Base-by-base conservation (phyloP, 2,113 vertebrate genomes). In the Sphaerodactylus townsendi region DNA sequence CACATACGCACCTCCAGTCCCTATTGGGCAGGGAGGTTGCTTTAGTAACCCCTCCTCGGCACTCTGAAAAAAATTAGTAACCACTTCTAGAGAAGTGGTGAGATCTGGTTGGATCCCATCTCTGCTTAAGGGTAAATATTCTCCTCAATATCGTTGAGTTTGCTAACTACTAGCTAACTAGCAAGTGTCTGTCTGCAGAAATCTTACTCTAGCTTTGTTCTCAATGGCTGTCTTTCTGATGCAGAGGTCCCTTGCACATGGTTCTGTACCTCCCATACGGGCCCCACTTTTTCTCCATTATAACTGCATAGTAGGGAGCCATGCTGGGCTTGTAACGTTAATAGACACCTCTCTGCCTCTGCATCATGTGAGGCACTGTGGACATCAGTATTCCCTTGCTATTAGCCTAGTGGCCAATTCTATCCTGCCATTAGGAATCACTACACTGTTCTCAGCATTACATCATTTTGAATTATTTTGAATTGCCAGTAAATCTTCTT, bases 401-500 rank as follows among this genome's bases (percentile, higher is more conserved):
- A 37, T 19, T 50, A 33, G 44, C 33, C 72, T n/a, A 56, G 21
- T 33, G 65, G 48, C 35, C 73, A 56, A 39, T 56, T 56, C 64
- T 35, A 33, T 33, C 68, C 46, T 41, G 64, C 73, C 50, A 68
- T 56, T 56, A 56, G 64, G 46, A 77, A 53, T 13, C 28, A 77
- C 48, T n/a, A 3, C 21, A n/a, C 37, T 30, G 4, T 37, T 69
- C 74, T 77, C 74, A 84, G 65, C 46, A 56, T 71, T 56, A 46
- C 68, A 35, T 77, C 37, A 39, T 75, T 65, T 83, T 66, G 33
- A 30, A 77, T 39, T 35, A 56, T 35, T 84, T 19, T 56, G 46
- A 77, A 77, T 80, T 65, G 66, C 46, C 46, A 69, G n/a, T 80
- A 69, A 70, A 69, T 69, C 65, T 77, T 77, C 48, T 37, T 84